These are phyloP conservation scores for Oreochromis aureus DNA, from an alignment of 2,113 vertebrate species.

Conservation along the genomic window DNA sequence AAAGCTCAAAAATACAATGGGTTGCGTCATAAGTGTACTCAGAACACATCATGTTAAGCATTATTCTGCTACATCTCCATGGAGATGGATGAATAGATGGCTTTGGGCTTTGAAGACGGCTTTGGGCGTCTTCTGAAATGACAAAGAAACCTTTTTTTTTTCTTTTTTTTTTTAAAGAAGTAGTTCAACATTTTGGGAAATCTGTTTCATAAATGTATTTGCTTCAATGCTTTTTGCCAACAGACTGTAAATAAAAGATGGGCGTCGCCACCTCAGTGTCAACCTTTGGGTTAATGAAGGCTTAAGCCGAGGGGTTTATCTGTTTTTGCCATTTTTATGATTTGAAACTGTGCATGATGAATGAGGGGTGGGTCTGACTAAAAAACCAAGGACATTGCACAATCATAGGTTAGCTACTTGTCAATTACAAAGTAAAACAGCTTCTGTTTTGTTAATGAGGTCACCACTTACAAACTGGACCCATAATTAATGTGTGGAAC, in stretches of 20 bases:
- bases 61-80: not conserved
- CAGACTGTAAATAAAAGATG: not conserved
- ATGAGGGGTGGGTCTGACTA: too few relatives aligned
- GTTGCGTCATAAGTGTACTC: not conserved
- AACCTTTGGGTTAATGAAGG: not conserved
- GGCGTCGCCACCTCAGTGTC: not conserved
- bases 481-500: not conserved
- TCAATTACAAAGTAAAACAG: not conserved
- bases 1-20: not conserved
- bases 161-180: not conserved
- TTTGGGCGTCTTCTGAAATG: not conserved
- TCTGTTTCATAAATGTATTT: not conserved
- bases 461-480: not conserved
- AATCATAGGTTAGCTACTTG: not conserved
- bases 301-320: not conserved
- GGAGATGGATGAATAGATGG: not conserved
- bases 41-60: not conserved
- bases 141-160: not conserved
- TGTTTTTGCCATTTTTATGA: not conserved
- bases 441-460: not conserved
- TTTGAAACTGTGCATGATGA: not conserved
- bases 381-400: not conserved
- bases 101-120: not conserved
- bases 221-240: not conserved
- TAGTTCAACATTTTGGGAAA: not conserved